A percentile compares a stretch with the other conserved stretches of the same genome.
Evolutionary conservation across 2,113 vertebrate species (phyloP).

Genomic region (Dolichallabes microphthalmus): DNA sequence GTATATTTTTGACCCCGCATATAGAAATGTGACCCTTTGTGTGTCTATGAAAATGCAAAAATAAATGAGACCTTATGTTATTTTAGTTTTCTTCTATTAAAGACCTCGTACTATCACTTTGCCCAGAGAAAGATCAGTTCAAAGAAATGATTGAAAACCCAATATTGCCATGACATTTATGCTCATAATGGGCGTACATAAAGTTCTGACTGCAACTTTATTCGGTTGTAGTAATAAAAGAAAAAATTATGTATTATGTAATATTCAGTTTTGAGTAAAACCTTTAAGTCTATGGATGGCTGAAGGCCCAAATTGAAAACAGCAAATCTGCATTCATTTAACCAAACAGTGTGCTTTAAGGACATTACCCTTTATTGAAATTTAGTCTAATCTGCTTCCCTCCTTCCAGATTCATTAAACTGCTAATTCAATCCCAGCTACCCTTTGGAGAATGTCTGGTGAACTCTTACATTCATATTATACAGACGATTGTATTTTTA

Average conservation of each 20-base stretch:
- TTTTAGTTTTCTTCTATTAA: too few species aligned
- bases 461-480: background rate
- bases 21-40: too few species aligned
- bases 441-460: background rate
- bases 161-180: too few species aligned
- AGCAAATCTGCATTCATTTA: constrained; percentile 5
- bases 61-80: too few species aligned
- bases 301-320: background rate
- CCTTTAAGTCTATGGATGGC: background rate
- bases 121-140: too few species aligned
- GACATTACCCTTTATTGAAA: background rate
- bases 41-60: too few species aligned
- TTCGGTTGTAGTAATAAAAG: background rate
- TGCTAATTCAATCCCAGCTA: background rate
- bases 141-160: too few species aligned
- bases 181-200: too few species aligned
- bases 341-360: background rate
- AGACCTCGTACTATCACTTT: too few species aligned
- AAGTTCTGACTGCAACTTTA: background rate
- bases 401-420: background rate
- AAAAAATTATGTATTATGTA: background rate
- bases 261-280: background rate
- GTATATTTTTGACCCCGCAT: too few species aligned
- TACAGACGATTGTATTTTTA: background rate
- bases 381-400: constrained; percentile 12